Evolutionary conservation across 2,797 vertebrate genomes (phyloP).

Genomic region (Epinephelus coioides): DNA sequence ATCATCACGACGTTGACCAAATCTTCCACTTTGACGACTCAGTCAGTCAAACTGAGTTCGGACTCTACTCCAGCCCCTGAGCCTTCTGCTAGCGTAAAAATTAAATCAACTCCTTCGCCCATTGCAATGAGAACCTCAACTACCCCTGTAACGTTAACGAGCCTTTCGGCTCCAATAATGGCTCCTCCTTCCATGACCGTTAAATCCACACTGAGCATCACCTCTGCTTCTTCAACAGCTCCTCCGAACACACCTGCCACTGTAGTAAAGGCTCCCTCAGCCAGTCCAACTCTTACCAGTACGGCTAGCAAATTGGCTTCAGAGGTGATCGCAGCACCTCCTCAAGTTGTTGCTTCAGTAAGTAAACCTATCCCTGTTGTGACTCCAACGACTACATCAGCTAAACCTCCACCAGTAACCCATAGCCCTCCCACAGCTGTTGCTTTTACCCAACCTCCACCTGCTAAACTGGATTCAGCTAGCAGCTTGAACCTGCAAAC

Average conservation of each 20-base stretch:
- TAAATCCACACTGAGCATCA: slow-evolving; percentile 49
- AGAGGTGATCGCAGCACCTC: slow-evolving; percentile 42
- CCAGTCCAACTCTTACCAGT: slow-evolving; percentile 54
- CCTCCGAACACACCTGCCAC: slow-evolving; percentile 44
- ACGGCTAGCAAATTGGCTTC: slow-evolving; percentile 53
- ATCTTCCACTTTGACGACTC: slow-evolving; percentile 63
- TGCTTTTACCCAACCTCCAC: slow-evolving; percentile 37
- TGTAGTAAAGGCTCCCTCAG: slow-evolving; percentile 53
- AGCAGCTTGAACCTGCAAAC: slow-evolving; percentile 43
- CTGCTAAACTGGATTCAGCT: slow-evolving; percentile 58
- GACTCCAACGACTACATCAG: slow-evolving; percentile 27
- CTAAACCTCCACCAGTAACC: slow-evolving; percentile 50
- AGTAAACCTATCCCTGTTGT: slow-evolving; percentile 55
- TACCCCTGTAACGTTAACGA: slow-evolving; percentile 33
- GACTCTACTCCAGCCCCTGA: slow-evolving; percentile 35
- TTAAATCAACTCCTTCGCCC: slow-evolving; percentile 44
- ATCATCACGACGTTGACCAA: slow-evolving; percentile 65
- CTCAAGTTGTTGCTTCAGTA: slow-evolving; percentile 54
- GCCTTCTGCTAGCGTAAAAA: slow-evolving; percentile 30
- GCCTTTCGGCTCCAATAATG: slow-evolving; percentile 45
- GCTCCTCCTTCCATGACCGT: slow-evolving; percentile 50
- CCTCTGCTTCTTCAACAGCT: slow-evolving; percentile 38
- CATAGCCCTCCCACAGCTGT: slow-evolving; percentile 43
- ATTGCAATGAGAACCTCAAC: slow-evolving; percentile 56
- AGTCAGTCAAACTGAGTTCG: slow-evolving; percentile 59